Evolutionary conservation across 2,113 vertebrate genomes (phyloP).

Genomic region (Connochaetes taurinus): DNA sequence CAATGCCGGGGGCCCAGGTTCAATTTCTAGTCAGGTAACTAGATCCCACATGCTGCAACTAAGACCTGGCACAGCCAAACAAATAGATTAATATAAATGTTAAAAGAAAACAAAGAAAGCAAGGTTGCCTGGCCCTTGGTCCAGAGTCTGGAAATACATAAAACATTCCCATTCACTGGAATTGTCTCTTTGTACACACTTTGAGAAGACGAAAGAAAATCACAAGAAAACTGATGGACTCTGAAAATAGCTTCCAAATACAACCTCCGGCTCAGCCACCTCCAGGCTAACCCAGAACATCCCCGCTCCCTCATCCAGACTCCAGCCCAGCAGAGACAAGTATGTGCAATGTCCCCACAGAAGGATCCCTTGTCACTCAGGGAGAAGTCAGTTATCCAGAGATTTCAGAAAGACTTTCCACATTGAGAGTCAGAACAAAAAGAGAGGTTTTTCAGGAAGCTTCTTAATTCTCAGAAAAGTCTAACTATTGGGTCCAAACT

Average conservation of each 20-base stretch:
- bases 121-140: background rate
- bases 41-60: background rate
- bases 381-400: background rate
- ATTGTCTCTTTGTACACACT: background rate
- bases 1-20: background rate
- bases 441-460: background rate
- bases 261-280: background rate
- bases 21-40: background rate
- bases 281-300: background rate
- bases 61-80: background rate
- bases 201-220: background rate
- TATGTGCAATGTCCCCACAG: background rate
- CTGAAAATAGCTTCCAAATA: slow-evolving; percentile 5
- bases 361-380: background rate
- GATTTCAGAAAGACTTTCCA: slow-evolving; percentile 33
- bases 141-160: background rate
- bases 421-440: background rate
- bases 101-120: background rate
- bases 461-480: background rate
- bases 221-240: background rate
- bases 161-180: background rate
- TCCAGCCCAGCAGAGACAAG: background rate
- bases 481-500: background rate
- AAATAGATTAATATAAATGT: background rate
- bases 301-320: background rate